A percentile compares a stretch with the other conserved stretches of the same genome.
Evolutionary conservation across 2,113 vertebrate species (phyloP).

Genomic region (Ciconia boyciana): DNA sequence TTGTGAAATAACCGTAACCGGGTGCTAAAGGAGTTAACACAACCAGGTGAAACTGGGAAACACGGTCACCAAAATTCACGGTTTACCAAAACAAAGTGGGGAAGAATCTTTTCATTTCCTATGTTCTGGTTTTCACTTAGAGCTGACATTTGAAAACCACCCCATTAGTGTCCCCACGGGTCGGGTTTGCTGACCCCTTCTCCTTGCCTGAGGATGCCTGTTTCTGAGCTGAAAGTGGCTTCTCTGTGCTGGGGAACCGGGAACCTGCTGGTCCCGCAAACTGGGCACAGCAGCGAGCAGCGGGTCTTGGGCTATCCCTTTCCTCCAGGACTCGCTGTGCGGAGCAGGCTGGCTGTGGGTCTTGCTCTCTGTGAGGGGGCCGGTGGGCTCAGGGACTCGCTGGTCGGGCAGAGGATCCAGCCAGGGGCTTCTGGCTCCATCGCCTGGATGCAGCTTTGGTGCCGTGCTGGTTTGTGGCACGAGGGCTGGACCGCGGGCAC

Average conservation of each 20-base stretch:
- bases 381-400: rapidly evolving
- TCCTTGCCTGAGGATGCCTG: background rate
- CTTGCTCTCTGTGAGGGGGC: background rate
- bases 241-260: background rate
- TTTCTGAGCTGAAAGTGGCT: background rate
- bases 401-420: background rate
- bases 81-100: background rate
- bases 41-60: background rate
- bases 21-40: too few relatives aligned
- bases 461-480: background rate
- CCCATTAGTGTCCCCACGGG: rapidly evolving
- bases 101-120: background rate
- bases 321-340: background rate
- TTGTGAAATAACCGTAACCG: rapidly evolving
- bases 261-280: background rate
- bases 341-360: background rate
- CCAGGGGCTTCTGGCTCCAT: background rate
- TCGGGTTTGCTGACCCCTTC: background rate
- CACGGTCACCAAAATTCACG: rapidly evolving
- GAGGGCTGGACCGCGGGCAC: rapidly evolving
- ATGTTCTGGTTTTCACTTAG: background rate
- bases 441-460: background rate
- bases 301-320: background rate
- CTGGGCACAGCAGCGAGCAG: background rate
- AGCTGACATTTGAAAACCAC: background rate